phyloP scores from a whole-genome alignment of 2,797 vertebrate species.

The Acipenser oxyrinchus region DNA sequence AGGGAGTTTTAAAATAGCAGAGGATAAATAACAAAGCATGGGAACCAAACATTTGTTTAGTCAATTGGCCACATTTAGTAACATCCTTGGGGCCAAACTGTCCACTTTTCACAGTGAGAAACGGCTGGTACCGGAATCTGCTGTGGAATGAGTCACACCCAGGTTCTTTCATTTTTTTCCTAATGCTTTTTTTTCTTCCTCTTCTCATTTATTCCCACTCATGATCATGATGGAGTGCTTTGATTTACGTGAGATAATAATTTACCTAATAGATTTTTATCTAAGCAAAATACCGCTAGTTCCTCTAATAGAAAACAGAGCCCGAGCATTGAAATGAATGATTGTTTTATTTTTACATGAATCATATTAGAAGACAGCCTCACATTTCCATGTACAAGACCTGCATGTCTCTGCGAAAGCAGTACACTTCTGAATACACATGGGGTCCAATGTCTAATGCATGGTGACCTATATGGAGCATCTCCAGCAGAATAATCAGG shows the following conservation, averaged over 20 bases:
- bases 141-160: slow-evolving; percentile 27
- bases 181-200: slow-evolving; percentile 8
- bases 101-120: slow-evolving; percentile 31
- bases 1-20: slow-evolving; percentile 74
- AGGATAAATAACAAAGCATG: slow-evolving; percentile 79
- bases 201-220: slow-evolving; percentile 8
- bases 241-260: not conserved
- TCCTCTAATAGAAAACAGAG: no score
- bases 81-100: slow-evolving; percentile 23
- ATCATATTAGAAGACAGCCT: no score
- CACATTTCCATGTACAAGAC: no score
- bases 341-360: no score
- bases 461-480: no score
- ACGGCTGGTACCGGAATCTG: slow-evolving; percentile 22
- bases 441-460: no score
- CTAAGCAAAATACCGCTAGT: no score
- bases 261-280: no score
- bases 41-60: slow-evolving; percentile 63
- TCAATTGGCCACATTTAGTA: slow-evolving; percentile 47
- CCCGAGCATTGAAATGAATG: no score
- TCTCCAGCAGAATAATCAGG: no score
- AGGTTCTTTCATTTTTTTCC: not conserved
- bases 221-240: not conserved
- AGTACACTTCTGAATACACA: no score
- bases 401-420: no score